phyloP scores from a whole-genome alignment of 2,113 vertebrate species.

The Gallinago paraguaiae region DNA sequence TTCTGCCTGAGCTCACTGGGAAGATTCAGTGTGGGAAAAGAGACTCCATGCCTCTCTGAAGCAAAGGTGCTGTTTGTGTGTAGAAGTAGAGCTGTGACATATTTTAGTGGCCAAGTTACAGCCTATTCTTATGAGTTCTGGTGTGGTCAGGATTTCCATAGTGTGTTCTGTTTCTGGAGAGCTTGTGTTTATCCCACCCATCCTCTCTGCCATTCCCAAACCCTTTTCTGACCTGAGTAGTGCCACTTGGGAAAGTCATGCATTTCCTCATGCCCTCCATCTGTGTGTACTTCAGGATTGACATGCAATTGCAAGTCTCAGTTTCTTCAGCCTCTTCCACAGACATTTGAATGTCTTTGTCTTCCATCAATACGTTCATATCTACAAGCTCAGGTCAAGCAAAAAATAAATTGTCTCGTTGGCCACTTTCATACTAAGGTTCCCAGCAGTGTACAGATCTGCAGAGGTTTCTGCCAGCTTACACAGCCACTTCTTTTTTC shows the following conservation, averaged over 20 bases:
- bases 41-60: background rate
- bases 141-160: background rate
- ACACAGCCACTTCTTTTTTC: accelerated
- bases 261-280: background rate
- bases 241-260: background rate
- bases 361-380: background rate
- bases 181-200: background rate
- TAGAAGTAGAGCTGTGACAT: background rate
- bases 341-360: background rate
- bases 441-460: background rate
- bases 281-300: background rate
- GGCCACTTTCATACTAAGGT: background rate
- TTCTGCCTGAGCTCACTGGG: background rate
- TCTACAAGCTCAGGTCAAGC: background rate
- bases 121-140: background rate
- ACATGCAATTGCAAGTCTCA: background rate
- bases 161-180: background rate
- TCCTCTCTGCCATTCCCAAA: background rate
- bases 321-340: background rate
- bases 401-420: background rate
- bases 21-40: background rate
- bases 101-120: background rate
- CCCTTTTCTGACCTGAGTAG: background rate
- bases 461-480: background rate
- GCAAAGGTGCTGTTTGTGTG: background rate